A percentile compares a stretch with the other conserved stretches of the same genome.
Evolutionary conservation across 1,140 invertebrate species (phyloP).

Genomic region (Antheraea mylitta): DNA sequence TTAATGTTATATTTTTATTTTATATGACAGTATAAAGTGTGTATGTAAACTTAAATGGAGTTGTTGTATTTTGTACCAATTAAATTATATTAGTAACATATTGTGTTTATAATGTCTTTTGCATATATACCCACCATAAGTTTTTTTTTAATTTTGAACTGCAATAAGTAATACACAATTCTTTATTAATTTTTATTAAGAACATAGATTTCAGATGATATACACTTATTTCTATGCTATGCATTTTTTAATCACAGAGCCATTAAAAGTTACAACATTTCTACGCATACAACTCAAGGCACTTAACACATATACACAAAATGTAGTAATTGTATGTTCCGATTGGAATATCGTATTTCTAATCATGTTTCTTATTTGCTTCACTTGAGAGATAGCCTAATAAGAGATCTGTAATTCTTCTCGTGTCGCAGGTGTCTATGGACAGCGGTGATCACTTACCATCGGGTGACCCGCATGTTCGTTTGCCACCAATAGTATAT

Average conservation of each 20-base stretch:
- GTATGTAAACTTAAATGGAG: slow-evolving; percentile 51
- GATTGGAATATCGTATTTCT: not conserved
- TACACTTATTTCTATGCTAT: not conserved
- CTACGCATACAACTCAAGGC: not conserved
- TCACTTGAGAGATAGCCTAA: too few relatives aligned
- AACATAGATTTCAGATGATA: not conserved
- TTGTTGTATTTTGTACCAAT: slow-evolving; percentile 70
- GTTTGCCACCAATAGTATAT: too few relatives aligned
- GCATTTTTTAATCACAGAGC: not conserved
- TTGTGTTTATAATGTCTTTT: not conserved
- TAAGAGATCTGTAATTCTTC: too few relatives aligned
- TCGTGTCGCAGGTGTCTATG: too few relatives aligned
- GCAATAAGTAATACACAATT: not conserved
- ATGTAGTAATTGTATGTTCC: not conserved
- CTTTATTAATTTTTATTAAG: not conserved
- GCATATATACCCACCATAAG: too few relatives aligned
- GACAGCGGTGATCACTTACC: too few relatives aligned
- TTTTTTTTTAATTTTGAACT: too few relatives aligned
- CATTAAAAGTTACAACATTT: not conserved
- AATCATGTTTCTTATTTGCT: not conserved
- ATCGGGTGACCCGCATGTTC: too few relatives aligned
- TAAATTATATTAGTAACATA: slow-evolving; percentile 32
- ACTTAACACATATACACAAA: not conserved
- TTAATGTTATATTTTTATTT: slow-evolving; percentile 19
- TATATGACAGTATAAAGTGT: slow-evolving; percentile 33